Base-by-base conservation (phyloP, 2,113 vertebrate species). In the Bombycilla garrulus region DNA sequence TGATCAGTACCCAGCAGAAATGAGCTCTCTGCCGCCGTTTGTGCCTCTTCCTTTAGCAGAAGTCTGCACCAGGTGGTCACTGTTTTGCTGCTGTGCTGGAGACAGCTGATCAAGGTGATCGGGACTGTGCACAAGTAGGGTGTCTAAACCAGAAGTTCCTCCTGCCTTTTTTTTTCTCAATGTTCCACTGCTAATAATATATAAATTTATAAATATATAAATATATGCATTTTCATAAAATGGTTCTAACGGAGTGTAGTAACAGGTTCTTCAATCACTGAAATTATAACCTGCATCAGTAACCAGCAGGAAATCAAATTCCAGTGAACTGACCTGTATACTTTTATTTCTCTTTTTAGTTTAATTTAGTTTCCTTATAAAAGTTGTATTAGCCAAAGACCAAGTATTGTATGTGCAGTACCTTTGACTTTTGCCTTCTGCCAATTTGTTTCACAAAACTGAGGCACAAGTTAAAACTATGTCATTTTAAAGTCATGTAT, bases 131-230 rank as follows among this genome's bases (percentile, higher is more conserved):
- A 44, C 28, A 71, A 23, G n/a, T 80, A 65, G 29, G 8, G 33
- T 9, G 38, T 19, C 21, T 54, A 50, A 71, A 40, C 12, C 8
- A 48, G 25, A 14, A 58, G 5, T n/a, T 45, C 5, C 9, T 44
- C 29, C 2, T 0, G 2, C 2, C 3, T 29, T 48, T 40, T 40
- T 14, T 44, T 57, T 21, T 22, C 33, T 53, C 10, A 48, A 1
- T 80, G 17, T 85, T 70, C 21, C 11, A 2, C 33, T 53, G 13
- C 2, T 84, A 61, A 81, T 42, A 45, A 58, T n/a, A 33, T 12
- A 60, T 58, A 47, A 40, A 57, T 20, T 2, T 80, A 57, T 42
- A 53, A 28, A 24, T 31, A 11, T 36, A 19, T 22, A 42, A 53
- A 53, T n/a, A 56, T 4, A 53, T 48, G 2, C 4, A 67, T 78